Evolutionary conservation across 2,797 vertebrate genomes (phyloP).

Genomic region (Rhynchonycteris naso): DNA sequence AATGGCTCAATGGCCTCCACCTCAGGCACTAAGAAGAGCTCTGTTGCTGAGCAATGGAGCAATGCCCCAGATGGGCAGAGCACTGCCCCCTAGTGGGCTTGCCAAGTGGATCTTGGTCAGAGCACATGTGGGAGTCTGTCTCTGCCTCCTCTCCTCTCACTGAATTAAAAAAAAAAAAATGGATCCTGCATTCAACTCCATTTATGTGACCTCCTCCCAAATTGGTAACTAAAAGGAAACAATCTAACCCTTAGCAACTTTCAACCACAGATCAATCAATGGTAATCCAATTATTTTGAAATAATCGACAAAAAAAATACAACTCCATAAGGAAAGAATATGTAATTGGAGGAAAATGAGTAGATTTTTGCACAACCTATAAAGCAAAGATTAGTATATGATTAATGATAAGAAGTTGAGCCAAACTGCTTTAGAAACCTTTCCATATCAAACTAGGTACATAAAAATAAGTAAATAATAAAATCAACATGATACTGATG

Average conservation of each 20-base stretch:
- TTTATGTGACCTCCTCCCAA: neutral
- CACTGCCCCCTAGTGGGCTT: too few species aligned
- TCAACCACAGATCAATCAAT: neutral
- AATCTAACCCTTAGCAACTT: constrained; percentile 21
- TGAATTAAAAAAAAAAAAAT: neutral
- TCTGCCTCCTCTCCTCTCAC: too few species aligned
- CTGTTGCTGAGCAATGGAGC: too few species aligned
- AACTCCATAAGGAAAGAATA: neutral
- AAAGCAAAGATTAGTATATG: neutral
- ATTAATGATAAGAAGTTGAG: neutral
- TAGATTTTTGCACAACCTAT: neutral
- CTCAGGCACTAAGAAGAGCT: too few species aligned
- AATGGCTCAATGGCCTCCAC: too few species aligned
- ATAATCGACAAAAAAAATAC: neutral
- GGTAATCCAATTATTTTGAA: neutral
- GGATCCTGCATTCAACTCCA: neutral
- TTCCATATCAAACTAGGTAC: neutral
- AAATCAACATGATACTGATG: neutral
- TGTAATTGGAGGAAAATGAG: neutral
- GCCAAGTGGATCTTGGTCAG: too few species aligned
- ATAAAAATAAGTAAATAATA: neutral
- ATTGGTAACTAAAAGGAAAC: constrained; percentile 20
- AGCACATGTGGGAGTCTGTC: too few species aligned
- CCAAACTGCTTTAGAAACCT: neutral
- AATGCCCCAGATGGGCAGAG: too few species aligned